Evolutionary conservation across 35 echinoderm and acorn worm species (phyloP).

Genomic region (Holothuria glaberrima): DNA sequence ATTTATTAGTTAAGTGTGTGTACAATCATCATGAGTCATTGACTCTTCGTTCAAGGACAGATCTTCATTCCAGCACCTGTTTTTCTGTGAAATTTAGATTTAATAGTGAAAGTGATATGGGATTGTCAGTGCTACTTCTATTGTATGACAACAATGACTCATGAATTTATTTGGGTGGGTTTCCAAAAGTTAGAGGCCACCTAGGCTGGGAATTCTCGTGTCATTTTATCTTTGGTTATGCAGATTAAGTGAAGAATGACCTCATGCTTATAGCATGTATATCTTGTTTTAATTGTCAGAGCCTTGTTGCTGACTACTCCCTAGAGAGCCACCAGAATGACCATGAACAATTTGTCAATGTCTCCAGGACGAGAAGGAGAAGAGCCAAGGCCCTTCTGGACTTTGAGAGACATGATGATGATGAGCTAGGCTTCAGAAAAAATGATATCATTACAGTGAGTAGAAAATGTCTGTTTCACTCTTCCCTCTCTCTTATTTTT

Average conservation of each 20-base stretch:
- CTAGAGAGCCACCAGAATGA: conserved; percentile 95
- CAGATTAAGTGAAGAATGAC: not conserved
- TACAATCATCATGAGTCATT: too few species aligned
- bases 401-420: conserved; percentile 98
- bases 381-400: conserved; percentile 96
- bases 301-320: conserved; percentile 89
- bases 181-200: too few species aligned
- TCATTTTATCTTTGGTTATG: too few species aligned
- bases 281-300: conserved; percentile 53
- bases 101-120: too few species aligned
- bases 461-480: not conserved
- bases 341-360: conserved; percentile 95
- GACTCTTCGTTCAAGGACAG: too few species aligned
- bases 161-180: too few species aligned
- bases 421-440: conserved; percentile 95
- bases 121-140: too few species aligned
- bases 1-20: too few species aligned
- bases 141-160: too few species aligned
- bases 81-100: too few species aligned
- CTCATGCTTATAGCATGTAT: not conserved
- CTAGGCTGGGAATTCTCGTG: too few species aligned
- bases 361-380: conserved; percentile 86
- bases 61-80: too few species aligned
- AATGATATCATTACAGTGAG: conserved; percentile 99
- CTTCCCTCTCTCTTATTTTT: not conserved